Conservation (phyloP, 2,113 vertebrate species). For the Corythoichthys haematopterus region DNA sequence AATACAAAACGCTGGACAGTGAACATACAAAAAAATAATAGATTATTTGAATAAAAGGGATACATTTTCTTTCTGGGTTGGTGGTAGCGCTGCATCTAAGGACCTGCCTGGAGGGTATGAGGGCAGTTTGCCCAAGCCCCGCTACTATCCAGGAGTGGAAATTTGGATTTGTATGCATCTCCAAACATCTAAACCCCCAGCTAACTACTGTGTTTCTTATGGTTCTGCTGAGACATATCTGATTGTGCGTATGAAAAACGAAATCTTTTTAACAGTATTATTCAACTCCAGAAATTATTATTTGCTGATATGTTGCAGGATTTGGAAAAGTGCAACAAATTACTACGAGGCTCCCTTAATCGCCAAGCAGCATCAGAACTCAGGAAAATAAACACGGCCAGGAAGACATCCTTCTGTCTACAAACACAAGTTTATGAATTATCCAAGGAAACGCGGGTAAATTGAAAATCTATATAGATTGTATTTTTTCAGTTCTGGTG, state of each 20-base stretch:
- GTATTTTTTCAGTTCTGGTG: neutral
- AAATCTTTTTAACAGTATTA: neutral
- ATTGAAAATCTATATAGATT: neutral
- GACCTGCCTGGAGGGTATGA: neutral
- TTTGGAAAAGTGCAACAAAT: conserved; percentile 72
- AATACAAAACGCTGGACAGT: too few species aligned
- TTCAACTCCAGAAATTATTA: neutral
- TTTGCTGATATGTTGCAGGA: conserved; percentile 49
- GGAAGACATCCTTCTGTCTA: conserved; percentile 50
- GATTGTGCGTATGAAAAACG: neutral
- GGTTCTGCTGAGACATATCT: neutral
- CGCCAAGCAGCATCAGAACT: conserved; percentile 67
- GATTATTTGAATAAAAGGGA: neutral
- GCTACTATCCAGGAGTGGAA: neutral
- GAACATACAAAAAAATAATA: neutral
- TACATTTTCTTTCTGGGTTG: neutral
- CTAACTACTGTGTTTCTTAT: neutral
- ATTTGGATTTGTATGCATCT: neutral
- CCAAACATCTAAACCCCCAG: neutral
- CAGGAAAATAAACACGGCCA: conserved; percentile 64
- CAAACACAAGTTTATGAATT: conserved; percentile 65
- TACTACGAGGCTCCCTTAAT: conserved; percentile 51
- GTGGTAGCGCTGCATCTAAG: neutral
- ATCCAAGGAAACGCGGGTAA: conserved; percentile 70
- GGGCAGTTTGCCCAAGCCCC: neutral